Evolutionary conservation across 2,888 invertebrate genomes (phyloP), one percentile per base, ranked within the genome.

Genomic region (Cecidostiba fungosa): DNA sequence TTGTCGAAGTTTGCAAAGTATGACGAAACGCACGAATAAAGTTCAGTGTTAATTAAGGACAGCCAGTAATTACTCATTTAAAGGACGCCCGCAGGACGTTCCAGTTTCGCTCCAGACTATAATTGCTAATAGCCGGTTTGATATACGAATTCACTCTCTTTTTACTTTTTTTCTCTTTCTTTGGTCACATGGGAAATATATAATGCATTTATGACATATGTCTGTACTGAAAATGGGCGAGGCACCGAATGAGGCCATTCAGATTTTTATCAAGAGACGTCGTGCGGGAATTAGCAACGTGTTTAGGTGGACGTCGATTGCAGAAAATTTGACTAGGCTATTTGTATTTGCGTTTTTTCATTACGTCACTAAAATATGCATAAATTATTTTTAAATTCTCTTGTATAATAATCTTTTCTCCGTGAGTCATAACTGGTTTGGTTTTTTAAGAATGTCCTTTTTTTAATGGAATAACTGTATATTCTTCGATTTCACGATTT

Each of bases 11-110:
- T 0, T 10, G n/a, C n/a, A 16, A 54, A 19, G 32, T 3, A 66
- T 66, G 74, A 59, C 66, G 43, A 66, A 82, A 76, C 47, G n/a
- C 39, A 3, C 62, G 81, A 73, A 74, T 74, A 76, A n/a, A 82
- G 66, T 83, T 59, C 78, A 62, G 32, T 66, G 36, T 66, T 78
- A 73, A 78, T 79, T 84, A 73, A 84, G 66, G 78, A 73, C 74
- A 66, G 10, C 73, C 10, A 14, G 78, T 19, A 73, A 78, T 66
- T 66, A 74, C 73, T 84, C 78, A 79, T 74, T 62, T 19, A 84
- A 79, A 82, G 69, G 76, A 76, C 82, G 36, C 19, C 50, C 50
- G 50, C 66, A 36, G 76, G 50, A 69, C 26, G 76, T 69, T 54
- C 82, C 76, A 82, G 76, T 82, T 82, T 50, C 72, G 1, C 74